Conservation (phyloP, 2,797 vertebrate genomes). For the Falco berigora region DNA sequence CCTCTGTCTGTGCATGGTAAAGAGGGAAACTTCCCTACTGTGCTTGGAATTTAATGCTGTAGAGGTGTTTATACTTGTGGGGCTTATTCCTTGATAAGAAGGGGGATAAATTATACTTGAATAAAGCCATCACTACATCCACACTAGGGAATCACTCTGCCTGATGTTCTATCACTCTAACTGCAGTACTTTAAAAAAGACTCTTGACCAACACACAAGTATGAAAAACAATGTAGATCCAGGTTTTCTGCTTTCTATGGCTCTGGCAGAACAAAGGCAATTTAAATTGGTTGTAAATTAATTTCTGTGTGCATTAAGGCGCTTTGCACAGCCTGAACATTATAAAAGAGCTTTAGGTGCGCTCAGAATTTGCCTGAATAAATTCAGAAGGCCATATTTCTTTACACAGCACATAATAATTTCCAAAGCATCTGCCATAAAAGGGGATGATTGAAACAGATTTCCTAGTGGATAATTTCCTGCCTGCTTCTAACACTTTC, state of each 20-base stretch:
- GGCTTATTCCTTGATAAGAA: background rate
- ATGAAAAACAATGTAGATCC: background rate
- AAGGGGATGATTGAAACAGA: background rate
- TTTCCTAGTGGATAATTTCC: slow-evolving; percentile 8
- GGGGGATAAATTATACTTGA: background rate
- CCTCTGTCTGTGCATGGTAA: background rate
- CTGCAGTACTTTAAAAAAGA: background rate
- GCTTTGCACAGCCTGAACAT: background rate
- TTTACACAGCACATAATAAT: background rate
- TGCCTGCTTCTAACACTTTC: background rate
- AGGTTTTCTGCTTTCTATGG: background rate
- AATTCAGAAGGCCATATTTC: background rate
- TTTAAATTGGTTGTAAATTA: background rate
- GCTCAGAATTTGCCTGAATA: background rate
- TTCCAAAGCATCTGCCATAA: slow-evolving; percentile 25
- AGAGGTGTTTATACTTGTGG: background rate
- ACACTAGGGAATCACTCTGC: background rate
- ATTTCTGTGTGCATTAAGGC: background rate
- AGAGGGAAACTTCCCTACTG: background rate
- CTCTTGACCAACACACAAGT: background rate
- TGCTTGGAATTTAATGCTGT: background rate
- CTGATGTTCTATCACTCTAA: background rate
- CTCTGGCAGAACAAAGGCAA: background rate
- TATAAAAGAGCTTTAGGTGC: background rate
- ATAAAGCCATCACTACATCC: background rate